Conservation (phyloP, 2,888 invertebrate genomes). For the Dryobota labecula region DNA sequence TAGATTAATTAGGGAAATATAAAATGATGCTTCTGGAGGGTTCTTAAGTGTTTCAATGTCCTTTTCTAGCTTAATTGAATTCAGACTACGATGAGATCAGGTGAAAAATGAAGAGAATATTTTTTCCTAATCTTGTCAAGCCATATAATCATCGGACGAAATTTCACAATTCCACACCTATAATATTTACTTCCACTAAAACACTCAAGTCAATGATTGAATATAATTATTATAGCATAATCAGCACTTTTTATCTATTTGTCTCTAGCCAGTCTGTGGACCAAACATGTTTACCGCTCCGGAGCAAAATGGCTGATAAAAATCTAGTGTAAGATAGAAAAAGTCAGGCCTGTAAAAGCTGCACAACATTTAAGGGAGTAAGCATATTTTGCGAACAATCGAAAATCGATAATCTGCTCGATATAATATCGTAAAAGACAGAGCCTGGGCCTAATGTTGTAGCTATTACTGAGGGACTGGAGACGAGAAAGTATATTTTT, state of each 20-base stretch:
- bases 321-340: slow-evolving; percentile 42
- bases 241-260: slow-evolving; percentile 30
- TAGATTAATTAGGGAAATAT: slow-evolving; percentile 31
- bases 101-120: background rate
- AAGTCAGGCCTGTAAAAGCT: slow-evolving; percentile 8
- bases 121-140: background rate
- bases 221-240: slow-evolving; percentile 7
- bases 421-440: slow-evolving; percentile 46
- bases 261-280: slow-evolving; percentile 15
- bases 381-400: slow-evolving; percentile 60
- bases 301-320: slow-evolving; percentile 1
- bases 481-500: slow-evolving; percentile 28
- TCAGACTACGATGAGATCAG: background rate
- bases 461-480: slow-evolving; percentile 29
- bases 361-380: slow-evolving; percentile 51
- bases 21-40: slow-evolving; percentile 4
- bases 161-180: background rate
- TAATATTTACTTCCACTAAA: background rate
- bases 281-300: slow-evolving; percentile 59
- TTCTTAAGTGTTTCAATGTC: slow-evolving; percentile 1
- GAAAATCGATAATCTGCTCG: slow-evolving; percentile 51
- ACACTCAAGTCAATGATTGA: background rate
- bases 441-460: slow-evolving; percentile 40
- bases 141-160: background rate
- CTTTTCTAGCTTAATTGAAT: background rate